Evolutionary conservation across 2,888 invertebrate species (phyloP).

Genomic region (Chrysolina oricalcia): DNA sequence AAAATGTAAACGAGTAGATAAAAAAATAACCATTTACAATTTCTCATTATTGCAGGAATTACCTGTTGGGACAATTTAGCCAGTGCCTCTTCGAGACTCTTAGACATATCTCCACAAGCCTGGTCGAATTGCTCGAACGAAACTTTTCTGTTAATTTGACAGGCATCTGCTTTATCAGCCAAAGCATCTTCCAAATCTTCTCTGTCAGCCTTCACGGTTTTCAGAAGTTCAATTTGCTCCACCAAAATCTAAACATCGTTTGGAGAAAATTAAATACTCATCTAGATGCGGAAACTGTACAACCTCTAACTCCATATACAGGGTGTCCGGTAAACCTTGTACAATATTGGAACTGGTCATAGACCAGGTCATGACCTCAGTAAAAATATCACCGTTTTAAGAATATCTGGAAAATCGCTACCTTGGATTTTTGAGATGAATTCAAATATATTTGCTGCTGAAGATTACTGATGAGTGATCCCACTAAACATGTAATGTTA

Average conservation of each 20-base stretch:
- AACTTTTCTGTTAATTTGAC: constrained; percentile 81
- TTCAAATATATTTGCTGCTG: too few species aligned
- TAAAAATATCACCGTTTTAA: too few species aligned
- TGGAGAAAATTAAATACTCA: not conserved
- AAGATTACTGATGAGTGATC: too few species aligned
- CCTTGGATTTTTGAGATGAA: too few species aligned
- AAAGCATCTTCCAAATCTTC: constrained; percentile 82
- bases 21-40: too few species aligned
- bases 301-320: too few species aligned
- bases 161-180: constrained; percentile 83
- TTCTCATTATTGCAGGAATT: constrained; percentile 26
- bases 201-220: constrained; percentile 80
- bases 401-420: too few species aligned
- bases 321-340: too few species aligned
- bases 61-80: constrained; percentile 78
- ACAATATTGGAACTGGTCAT: too few species aligned
- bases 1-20: too few species aligned
- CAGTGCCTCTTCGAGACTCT: constrained; percentile 78
- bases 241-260: constrained; percentile 72
- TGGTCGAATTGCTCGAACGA: constrained; percentile 82
- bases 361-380: too few species aligned
- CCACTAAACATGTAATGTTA: too few species aligned
- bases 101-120: constrained; percentile 79
- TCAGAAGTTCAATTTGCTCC: constrained; percentile 80
- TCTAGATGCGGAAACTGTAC: not conserved